Base-by-base conservation (phyloP, 2,797 vertebrate genomes). In the Coregonus ussuriensis region DNA sequence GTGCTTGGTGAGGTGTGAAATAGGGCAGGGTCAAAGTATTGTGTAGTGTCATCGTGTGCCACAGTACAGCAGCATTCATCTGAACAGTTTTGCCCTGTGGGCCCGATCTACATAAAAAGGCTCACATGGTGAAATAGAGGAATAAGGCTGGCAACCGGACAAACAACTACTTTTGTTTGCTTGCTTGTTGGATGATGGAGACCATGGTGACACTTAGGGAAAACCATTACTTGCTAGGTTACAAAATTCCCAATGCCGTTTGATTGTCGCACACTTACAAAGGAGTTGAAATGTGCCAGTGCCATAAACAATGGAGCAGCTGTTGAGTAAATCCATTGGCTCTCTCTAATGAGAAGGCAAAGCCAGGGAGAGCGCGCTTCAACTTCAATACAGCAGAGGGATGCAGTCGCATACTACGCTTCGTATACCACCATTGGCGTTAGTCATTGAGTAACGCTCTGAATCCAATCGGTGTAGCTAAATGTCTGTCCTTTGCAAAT, bases 171-270 rank as follows among this genome's bases (percentile, higher is more conserved):
- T 35, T 87, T 89, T 87, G 85, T 89, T 92, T 25, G 59, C 21
- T 62, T 88, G 86, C 80, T 88, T 84, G 77, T 56, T 74, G 53
- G 53, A 77, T 16, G 87, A 91, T 87, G 87, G 79, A 77, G 88
- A 86, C 25, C 25, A 25, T 25, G 25, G 25, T 25, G 25, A 25
- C 88, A 6, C 79, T 78, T 77, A 69, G 54, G 59, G 82, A 82
- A 82, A 88, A 77, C 71, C 77, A 76, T 85, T 79, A 81, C 74
- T 14, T 52, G 86, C 52, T 65, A 3, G 77, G 87, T 86, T 72
- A 88, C 86, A 80, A 87, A 77, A 80, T 76, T 86, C 80, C 59
- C 72, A 82, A 80, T 81, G 78, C n/a, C 75, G 81, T 81, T 80
- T 59, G 76, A 78, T 82, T 80, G 84, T 82, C 56, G 78, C 81